Evolutionary conservation across 2,797 vertebrate genomes (phyloP), one percentile per base, ranked within the genome.

Genomic region (Momotus momota): DNA sequence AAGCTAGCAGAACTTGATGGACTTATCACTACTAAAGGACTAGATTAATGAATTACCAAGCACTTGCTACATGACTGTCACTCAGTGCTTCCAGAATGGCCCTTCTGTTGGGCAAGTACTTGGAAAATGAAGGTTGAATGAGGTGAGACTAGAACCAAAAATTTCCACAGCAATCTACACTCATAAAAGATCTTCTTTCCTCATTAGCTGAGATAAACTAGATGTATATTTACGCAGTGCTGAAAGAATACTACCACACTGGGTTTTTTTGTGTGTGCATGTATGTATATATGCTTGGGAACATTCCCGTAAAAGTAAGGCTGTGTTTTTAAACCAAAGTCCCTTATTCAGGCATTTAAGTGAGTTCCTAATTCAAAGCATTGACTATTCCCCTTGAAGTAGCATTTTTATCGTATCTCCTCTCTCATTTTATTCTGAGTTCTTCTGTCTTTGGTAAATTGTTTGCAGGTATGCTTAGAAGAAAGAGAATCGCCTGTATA

Each of bases 261-360:
- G 15, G 12, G n/a, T 70, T 45, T 54, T 21, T 40, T 29, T 45
- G 8, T 35, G 8, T 35, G 10, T 10, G 5, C 12, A 31, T 7
- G 2, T 2, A 1, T 40, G 4, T 35, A 18, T 13, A 10, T 14
- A 23, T 6, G 8, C 18, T 65, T 2, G 3, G 13, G n/a, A 62
- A 52, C 4, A 38, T 20, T 55, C 4, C 18, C 51, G 52, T 41
- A 21, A 65, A 74, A 52, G 1, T 12, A 43, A 66, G 23, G 38
- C 8, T 38, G 4, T 31, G 45, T 78, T 88, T 90, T 67, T 67
- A 78, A 90, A 57, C 16, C 21, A 35, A 35, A 74, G 12, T 3
- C 23, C 4, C 14, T 74, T 73, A 46, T 67, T 74, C 57, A 51
- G 45, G 20, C 10, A 43, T 48, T 69, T 62, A 66, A 54, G 15